Percentiles rank a stretch among this genome's conserved stretches.
These are phyloP conservation scores for Anastatus disparis DNA, from an alignment of 1,140 invertebrate genomes.

Conservation along the genomic window DNA sequence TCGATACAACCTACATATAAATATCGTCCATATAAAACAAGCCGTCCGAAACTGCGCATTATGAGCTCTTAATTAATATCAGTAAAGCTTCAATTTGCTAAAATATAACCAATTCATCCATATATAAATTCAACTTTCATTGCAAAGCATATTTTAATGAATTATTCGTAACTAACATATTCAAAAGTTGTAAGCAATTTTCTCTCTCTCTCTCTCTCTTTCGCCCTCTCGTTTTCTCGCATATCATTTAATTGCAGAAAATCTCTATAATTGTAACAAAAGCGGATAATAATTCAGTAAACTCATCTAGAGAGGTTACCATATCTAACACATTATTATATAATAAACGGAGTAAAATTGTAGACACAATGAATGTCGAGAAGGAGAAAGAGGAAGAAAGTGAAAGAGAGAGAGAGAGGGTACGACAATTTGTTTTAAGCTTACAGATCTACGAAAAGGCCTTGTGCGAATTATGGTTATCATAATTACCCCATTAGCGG, in stretches of 20 bases:
- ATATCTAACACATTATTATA: too few species aligned
- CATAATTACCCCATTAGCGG: constrained; percentile 49
- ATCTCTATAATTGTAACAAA: constrained; percentile 29
- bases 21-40: too few species aligned
- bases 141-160: too few species aligned
- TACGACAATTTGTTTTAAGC: background rate
- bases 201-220: too few species aligned
- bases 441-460: background rate
- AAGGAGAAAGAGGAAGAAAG: background rate
- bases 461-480: constrained; percentile 41
- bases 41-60: background rate
- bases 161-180: background rate
- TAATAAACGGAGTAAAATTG: too few species aligned
- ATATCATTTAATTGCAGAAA: constrained; percentile 33
- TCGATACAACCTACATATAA: too few species aligned
- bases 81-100: background rate
- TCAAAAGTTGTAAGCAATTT: constrained; percentile 29
- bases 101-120: background rate
- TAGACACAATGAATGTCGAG: too few species aligned
- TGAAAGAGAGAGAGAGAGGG: background rate
- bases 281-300: constrained; percentile 1
- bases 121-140: too few species aligned
- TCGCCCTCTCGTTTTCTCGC: too few species aligned
- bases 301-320: background rate
- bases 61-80: constrained; percentile 28